Conservation (phyloP, 2,113 vertebrate genomes). For the Hydrolagus affinis region DNA sequence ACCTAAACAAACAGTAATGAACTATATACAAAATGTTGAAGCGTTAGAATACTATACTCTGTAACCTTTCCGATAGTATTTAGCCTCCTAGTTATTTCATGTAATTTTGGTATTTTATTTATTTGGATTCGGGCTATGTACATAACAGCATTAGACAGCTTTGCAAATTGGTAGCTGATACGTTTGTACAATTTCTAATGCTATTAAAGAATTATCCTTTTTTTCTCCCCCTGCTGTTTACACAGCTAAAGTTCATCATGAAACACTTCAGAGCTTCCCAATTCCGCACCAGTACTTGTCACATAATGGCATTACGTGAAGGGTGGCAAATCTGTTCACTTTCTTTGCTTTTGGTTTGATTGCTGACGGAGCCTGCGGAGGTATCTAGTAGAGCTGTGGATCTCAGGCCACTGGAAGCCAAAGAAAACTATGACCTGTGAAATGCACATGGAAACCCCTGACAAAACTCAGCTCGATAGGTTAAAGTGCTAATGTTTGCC, state of each 20-base stretch:
- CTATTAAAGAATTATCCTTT: not conserved
- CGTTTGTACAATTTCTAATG: not conserved
- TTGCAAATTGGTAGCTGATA: too few species aligned
- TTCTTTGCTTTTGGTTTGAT: not conserved
- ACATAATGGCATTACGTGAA: not conserved
- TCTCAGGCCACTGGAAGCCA: not conserved
- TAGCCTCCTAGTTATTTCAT: too few species aligned
- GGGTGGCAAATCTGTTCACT: constrained; percentile 3
- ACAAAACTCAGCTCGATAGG: constrained; percentile 15
- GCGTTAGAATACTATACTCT: too few species aligned
- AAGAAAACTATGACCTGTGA: constrained; percentile 23
- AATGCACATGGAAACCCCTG: not conserved
- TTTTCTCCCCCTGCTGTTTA: not conserved
- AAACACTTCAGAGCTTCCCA: not conserved
- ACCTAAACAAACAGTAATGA: too few species aligned
- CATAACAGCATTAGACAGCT: too few species aligned
- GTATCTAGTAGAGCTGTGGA: not conserved
- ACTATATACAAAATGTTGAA: too few species aligned
- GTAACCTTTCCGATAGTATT: too few species aligned
- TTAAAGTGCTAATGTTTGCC: not conserved
- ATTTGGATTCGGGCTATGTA: too few species aligned
- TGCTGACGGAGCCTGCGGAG: not conserved
- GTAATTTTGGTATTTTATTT: too few species aligned
- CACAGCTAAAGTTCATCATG: not conserved
- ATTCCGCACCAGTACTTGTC: not conserved